A percentile compares a stretch with the other conserved stretches of the same genome.
phyloP scores from a whole-genome alignment of 2,888 invertebrate species.

The Macrophya alboannulata region DNA sequence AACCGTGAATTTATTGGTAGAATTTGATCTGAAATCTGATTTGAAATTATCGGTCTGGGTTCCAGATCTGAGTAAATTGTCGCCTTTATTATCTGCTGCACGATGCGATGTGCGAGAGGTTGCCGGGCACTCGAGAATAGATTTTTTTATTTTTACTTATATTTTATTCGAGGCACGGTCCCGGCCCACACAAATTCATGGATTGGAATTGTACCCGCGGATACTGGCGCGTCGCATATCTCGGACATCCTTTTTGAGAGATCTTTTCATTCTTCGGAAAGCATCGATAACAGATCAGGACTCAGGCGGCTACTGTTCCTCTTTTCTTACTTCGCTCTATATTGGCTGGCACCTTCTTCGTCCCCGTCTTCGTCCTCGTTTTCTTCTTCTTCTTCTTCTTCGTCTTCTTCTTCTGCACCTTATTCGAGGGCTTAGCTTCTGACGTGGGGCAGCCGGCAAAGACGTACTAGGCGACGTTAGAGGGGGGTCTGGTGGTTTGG shows the following conservation, averaged over 20 bases:
- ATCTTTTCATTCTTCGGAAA: conserved; percentile 3
- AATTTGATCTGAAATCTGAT: too few species aligned
- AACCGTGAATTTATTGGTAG: conserved; percentile 7
- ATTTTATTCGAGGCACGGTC: conserved; percentile 35
- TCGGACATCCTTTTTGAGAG: conserved; percentile 31
- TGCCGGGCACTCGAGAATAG: background rate
- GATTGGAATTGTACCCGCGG: background rate
- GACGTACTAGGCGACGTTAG: background rate
- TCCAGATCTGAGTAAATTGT: background rate
- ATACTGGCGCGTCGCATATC: background rate
- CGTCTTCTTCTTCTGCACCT: conserved; percentile 1
- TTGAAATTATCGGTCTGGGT: conserved; percentile 1
- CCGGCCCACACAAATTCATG: background rate
- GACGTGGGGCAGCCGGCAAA: conserved; percentile 41
- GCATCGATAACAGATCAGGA: conserved; percentile 45
- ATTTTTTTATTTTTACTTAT: background rate
- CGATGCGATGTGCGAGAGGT: background rate
- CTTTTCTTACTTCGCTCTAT: background rate
- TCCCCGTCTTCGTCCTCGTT: background rate
- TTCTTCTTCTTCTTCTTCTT: background rate
- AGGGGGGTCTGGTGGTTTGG: conserved; percentile 54
- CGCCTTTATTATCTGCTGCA: background rate
- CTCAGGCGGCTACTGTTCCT: conserved; percentile 34
- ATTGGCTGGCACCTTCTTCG: background rate
- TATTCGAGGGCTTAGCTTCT: conserved; percentile 29